Conservation (phyloP, 2,797 vertebrate genomes). For the Brotula barbata region DNA sequence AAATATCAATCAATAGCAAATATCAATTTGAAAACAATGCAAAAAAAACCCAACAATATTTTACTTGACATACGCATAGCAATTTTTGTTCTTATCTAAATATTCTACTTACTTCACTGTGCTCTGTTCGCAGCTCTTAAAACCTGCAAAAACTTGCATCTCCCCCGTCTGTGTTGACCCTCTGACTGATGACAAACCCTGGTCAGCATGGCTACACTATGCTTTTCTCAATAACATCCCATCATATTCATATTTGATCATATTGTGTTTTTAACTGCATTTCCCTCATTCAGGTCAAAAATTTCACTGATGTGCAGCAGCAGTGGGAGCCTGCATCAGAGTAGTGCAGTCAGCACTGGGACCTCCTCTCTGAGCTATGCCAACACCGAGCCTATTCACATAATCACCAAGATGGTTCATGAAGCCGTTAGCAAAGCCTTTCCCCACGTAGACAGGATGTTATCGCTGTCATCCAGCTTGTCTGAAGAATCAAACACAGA, state of each 20-base stretch:
- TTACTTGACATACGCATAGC: too few species aligned
- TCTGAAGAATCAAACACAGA: neutral
- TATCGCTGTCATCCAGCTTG: neutral
- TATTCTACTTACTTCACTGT: too few species aligned
- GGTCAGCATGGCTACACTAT: slow-evolving; percentile 41
- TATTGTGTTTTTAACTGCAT: neutral
- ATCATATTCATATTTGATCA: neutral
- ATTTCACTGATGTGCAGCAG: slow-evolving; percentile 8
- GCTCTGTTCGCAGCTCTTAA: slow-evolving; percentile 44
- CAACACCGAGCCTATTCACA: slow-evolving; percentile 26
- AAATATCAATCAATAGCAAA: too few species aligned
- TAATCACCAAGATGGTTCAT: slow-evolving; percentile 11
- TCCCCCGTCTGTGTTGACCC: slow-evolving; percentile 30
- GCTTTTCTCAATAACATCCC: neutral
- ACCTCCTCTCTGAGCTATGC: slow-evolving; percentile 50
- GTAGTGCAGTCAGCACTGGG: slow-evolving; percentile 40
- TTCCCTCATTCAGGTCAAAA: slow-evolving; percentile 50
- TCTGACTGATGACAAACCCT: slow-evolving; percentile 22
- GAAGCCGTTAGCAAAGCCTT: slow-evolving; percentile 30
- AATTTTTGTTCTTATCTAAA: too few species aligned
- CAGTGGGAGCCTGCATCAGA: slow-evolving; percentile 32
- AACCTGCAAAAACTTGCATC: neutral
- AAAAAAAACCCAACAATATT: too few species aligned
- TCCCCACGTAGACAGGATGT: slow-evolving; percentile 5
- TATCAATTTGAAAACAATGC: too few species aligned